A percentile compares a stretch with the other conserved stretches of the same genome.
These are phyloP conservation scores for Malthinus flaveolus DNA, from an alignment of 2,888 invertebrate genomes.

Conservation along the genomic window DNA sequence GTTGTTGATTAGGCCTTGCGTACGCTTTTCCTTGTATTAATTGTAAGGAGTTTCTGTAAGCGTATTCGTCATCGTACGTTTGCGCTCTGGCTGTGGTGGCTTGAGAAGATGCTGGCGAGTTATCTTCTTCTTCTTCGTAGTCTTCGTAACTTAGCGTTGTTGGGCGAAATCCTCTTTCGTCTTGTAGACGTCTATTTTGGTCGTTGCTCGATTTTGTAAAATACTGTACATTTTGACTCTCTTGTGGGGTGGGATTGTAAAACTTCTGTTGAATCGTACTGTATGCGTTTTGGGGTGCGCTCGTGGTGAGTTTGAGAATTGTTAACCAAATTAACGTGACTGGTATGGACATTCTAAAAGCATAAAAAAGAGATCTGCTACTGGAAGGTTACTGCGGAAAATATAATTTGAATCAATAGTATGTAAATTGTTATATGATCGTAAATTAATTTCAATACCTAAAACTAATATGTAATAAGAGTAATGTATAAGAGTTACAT, in stretches of 20 bases:
- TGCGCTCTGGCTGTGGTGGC: constrained; percentile 35
- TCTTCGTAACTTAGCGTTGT: constrained; percentile 28
- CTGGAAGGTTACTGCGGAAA: background rate
- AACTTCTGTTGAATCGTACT: no score
- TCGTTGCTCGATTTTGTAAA: constrained; percentile 31
- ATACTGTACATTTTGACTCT: constrained; percentile 19
- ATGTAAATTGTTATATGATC: no score
- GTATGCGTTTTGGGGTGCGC: constrained; percentile 23
- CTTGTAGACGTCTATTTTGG: constrained; percentile 31
- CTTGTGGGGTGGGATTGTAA: constrained; percentile 5
- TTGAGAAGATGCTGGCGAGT: constrained; percentile 31
- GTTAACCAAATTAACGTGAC: constrained; percentile 20
- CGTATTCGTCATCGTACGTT: constrained; percentile 38
- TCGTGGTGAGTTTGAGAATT: constrained; percentile 12
- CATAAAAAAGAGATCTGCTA: background rate
- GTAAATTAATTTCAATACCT: no score
- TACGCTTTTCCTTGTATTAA: constrained; percentile 37
- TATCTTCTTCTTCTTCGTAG: constrained; percentile 28
- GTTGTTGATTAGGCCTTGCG: constrained; percentile 24
- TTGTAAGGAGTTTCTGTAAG: constrained; percentile 38
- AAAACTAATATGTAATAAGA: no score
- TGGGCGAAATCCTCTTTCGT: constrained; percentile 33
- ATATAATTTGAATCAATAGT: no score
- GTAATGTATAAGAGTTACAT: background rate
- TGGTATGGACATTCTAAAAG: constrained; percentile 32